Evolutionary conservation across 2,797 vertebrate genomes (phyloP), one percentile per base, ranked within the genome.

Genomic region (Leptatherina wallacei): DNA sequence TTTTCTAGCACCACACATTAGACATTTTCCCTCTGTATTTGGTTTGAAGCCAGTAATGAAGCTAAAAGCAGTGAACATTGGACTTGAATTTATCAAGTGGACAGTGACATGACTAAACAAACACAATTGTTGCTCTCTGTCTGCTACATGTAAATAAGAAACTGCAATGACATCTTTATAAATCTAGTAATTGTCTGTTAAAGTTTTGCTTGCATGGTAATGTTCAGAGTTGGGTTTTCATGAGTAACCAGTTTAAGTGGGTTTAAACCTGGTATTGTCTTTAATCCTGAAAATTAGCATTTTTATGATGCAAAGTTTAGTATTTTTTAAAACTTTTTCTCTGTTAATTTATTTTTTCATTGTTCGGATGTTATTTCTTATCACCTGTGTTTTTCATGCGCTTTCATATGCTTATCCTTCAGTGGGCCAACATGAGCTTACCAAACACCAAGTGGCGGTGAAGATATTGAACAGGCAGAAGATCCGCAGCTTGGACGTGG

Each of bases 381-480:
- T 47, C 2, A 40, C 42, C 22, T 22, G 8, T 35, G 2, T 36
- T 29, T 24, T 42, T 67, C 24, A 52, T 4, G 8, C n/a, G 4
- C 5, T 36, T 7, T 70, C 10, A n/a, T 42, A 30, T 84, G 16
- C 64, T 55, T 73, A 57, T 69, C 62, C 64, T 80, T 0, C 91
- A 99, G 98, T 99, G 85, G 98, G 98, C 59, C 97, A 98, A 74
- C 98, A 99, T 90, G 97, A 99, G 80, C 86, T 99, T 88, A 99
- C 98, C 42, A 98, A 97, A 49, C 98, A 99, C 91, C 98, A 99
- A 93, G 98, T 99, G 65, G 98, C 98, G 0, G 98, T 99, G 89
- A 99, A 99, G 93, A 99, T 99, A 82, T 89, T 99, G 69, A 99
- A 99, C 91, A 93, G 98, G 61, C 98, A 99, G 94, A 99, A 99